phyloP scores from a whole-genome alignment of 2,113 vertebrate genomes.

The Colaptes auratus region DNA sequence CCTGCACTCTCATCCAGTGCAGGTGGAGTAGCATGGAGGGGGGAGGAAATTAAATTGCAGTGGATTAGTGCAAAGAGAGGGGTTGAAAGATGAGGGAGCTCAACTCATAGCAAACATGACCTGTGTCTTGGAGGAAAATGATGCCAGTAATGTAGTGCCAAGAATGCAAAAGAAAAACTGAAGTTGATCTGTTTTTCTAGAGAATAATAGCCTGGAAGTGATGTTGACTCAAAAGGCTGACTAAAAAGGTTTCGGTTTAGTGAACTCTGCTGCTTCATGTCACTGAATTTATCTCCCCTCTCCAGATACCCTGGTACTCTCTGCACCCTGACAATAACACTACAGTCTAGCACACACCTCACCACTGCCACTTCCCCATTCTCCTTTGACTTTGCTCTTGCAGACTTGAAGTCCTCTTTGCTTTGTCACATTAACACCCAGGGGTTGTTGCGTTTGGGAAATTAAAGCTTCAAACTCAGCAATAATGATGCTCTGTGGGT shows the following conservation, averaged over 20 bases:
- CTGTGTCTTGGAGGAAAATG: accelerated
- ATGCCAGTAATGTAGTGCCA: neutral
- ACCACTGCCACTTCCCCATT: neutral
- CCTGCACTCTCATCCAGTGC: neutral
- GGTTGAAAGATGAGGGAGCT: neutral
- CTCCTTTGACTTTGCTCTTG: neutral
- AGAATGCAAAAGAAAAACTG: neutral
- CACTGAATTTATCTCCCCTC: neutral
- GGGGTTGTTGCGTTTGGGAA: neutral
- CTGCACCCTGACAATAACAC: neutral
- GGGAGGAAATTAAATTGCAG: neutral
- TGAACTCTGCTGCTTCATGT: neutral
- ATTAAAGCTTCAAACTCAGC: neutral
- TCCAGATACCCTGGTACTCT: neutral
- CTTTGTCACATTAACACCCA: neutral
- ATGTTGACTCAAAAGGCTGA: neutral
- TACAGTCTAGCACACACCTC: neutral
- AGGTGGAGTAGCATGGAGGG: neutral
- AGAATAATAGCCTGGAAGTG: neutral
- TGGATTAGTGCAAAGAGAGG: neutral
- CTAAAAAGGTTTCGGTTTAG: neutral
- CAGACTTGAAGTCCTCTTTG: neutral
- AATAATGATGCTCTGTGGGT: neutral
- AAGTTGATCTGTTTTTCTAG: neutral
- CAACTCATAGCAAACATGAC: neutral